These are phyloP conservation scores for Tolypeutes matacus DNA, from an alignment of 2,797 vertebrate genomes.

Conservation along the genomic window DNA sequence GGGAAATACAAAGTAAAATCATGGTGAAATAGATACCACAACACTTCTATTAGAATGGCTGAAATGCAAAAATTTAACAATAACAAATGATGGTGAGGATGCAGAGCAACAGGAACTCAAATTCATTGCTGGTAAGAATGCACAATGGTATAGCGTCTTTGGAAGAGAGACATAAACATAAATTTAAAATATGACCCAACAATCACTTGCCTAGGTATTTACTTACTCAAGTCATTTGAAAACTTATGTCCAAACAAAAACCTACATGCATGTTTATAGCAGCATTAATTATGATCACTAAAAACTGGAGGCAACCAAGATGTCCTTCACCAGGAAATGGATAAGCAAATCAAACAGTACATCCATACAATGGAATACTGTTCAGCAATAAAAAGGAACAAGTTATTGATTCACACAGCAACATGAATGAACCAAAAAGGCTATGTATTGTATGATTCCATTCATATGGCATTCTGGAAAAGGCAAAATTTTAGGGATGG, in stretches of 20 bases:
- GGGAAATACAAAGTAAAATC: slow-evolving; percentile 42
- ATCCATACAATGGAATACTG: neutral
- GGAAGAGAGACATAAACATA: neutral
- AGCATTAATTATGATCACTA: slow-evolving; percentile 1
- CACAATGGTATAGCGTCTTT: neutral
- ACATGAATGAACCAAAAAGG: neutral
- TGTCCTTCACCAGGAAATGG: neutral
- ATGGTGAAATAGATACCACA: neutral
- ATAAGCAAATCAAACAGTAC: neutral
- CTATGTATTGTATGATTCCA: neutral
- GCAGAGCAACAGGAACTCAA: neutral
- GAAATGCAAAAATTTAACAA: neutral
- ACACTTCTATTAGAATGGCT: neutral
- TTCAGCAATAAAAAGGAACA: neutral
- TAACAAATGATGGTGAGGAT: neutral
- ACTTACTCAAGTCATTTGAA: slow-evolving; percentile 12
- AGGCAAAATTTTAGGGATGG: neutral
- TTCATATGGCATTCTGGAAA: slow-evolving; percentile 20
- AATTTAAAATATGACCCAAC: neutral
- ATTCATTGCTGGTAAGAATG: neutral
- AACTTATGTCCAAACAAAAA: neutral
- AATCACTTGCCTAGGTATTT: slow-evolving; percentile 26
- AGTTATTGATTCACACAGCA: neutral
- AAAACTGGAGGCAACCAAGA: neutral
- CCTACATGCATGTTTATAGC: neutral